These are phyloP conservation scores for Gymnothorax reevesii DNA, from an alignment of 2,797 vertebrate species.

Conservation along the genomic window DNA sequence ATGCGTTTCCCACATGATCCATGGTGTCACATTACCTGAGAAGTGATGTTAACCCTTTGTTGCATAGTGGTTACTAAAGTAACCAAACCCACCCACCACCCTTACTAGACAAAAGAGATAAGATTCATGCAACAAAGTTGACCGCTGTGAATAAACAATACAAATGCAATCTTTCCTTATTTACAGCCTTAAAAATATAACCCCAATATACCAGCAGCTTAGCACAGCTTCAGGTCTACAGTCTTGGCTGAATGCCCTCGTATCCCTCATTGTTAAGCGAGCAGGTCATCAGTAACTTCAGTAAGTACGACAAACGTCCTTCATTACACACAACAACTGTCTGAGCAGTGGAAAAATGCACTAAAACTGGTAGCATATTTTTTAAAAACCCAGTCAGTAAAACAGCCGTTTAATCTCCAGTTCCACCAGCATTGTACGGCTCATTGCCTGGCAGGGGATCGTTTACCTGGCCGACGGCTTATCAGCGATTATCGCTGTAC, in stretches of 20 bases:
- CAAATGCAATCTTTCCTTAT: neutral
- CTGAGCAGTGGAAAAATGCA: neutral
- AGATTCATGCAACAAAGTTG: neutral
- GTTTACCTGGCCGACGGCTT: neutral
- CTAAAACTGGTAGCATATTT: neutral
- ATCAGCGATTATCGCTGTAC: neutral
- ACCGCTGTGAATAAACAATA: neutral
- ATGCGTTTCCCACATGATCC: neutral
- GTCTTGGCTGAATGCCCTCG: neutral
- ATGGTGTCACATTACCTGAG: neutral
- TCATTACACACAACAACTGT: neutral
- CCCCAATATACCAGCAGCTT: neutral
- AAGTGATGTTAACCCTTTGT: neutral
- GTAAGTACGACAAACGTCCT: neutral
- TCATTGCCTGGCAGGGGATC: neutral
- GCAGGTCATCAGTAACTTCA: neutral
- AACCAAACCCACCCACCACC: no score
- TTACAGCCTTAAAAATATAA: neutral
- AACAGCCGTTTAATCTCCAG: neutral
- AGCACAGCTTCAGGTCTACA: neutral
- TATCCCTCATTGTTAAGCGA: neutral
- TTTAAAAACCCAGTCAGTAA: neutral
- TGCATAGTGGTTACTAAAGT: no score
- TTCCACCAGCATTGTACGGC: neutral
- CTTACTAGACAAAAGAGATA: no score